Evolutionary conservation across 2,888 invertebrate species (phyloP).

Genomic region (Vannuccia rotundouncinata): DNA sequence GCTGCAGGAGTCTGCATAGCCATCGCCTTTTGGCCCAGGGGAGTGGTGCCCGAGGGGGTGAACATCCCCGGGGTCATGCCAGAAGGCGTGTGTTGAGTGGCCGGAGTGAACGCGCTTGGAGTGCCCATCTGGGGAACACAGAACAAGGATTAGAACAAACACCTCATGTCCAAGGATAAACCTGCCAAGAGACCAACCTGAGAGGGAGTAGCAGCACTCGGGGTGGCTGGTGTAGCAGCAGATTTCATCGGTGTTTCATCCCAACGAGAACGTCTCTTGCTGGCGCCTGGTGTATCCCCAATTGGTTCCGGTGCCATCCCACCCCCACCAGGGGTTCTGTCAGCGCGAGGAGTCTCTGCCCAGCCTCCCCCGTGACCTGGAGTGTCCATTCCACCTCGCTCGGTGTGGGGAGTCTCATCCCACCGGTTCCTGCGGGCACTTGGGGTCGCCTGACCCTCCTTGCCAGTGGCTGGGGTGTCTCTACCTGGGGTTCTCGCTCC

Average conservation of each 20-base stretch:
- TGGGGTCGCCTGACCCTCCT: slow-evolving; percentile 44
- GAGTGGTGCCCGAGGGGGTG: slow-evolving; percentile 64
- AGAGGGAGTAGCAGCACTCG: slow-evolving; percentile 63
- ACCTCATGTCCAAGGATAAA: too few species aligned
- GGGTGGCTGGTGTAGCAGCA: slow-evolving; percentile 44
- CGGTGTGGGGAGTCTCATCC: slow-evolving; percentile 98
- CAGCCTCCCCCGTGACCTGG: slow-evolving; percentile 92
- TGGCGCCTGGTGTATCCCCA: slow-evolving; percentile 82
- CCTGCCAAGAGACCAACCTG: too few species aligned
- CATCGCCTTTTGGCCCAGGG: slow-evolving; percentile 77
- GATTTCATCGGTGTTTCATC: slow-evolving; percentile 83
- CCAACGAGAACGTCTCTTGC: slow-evolving; percentile 92
- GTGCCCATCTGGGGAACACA: slow-evolving; percentile 23
- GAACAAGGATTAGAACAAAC: too few species aligned
- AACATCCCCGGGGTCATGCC: slow-evolving; percentile 54
- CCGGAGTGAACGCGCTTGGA: slow-evolving; percentile 22
- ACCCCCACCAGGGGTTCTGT: slow-evolving; percentile 66
- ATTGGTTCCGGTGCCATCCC: slow-evolving; percentile 59
- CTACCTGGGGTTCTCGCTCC: slow-evolving; percentile 46
- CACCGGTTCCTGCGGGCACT: slow-evolving; percentile 80
- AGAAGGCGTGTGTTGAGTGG: not conserved
- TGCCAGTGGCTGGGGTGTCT: slow-evolving; percentile 1
- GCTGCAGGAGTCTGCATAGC: slow-evolving; percentile 96
- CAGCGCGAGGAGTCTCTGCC: slow-evolving; percentile 97
- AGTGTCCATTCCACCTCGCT: slow-evolving; percentile 76